phyloP scores from a whole-genome alignment of 2,888 invertebrate genomes.

The Rhingia campestris region DNA sequence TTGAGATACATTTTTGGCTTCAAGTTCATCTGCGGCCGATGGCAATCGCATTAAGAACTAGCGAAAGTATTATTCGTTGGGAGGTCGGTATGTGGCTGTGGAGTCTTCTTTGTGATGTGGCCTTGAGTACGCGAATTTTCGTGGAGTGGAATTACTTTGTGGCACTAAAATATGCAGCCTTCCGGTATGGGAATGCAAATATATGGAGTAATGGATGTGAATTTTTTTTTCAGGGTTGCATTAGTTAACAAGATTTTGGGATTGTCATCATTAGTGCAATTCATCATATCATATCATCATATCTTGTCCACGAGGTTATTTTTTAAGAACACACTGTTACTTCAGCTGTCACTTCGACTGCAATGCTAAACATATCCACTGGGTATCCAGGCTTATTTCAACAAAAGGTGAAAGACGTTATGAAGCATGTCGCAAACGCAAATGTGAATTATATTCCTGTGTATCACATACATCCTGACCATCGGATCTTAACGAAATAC shows the following conservation, averaged over 20 bases:
- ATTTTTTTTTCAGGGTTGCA: background rate
- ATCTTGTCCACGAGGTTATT: too few species aligned
- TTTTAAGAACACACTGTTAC: too few species aligned
- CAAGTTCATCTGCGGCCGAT: conserved; percentile 32
- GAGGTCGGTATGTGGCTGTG: background rate
- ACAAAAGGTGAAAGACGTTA: too few species aligned
- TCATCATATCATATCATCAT: too few species aligned
- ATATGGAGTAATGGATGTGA: background rate
- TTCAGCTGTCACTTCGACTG: too few species aligned
- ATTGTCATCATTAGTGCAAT: too few species aligned
- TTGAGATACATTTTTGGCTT: conserved; percentile 5
- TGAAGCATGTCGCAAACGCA: too few species aligned
- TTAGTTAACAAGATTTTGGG: background rate
- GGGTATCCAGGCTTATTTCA: too few species aligned
- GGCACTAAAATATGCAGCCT: conserved; percentile 3
- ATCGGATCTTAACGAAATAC: too few species aligned
- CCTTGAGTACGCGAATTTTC: conserved; percentile 11
- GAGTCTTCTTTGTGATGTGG: conserved; percentile 12
- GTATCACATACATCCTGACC: too few species aligned
- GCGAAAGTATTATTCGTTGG: conserved; percentile 14
- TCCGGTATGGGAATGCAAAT: background rate
- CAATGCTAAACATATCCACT: too few species aligned
- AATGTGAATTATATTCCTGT: too few species aligned
- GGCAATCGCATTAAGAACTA: conserved; percentile 30
- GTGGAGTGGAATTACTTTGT: conserved; percentile 1